These are phyloP conservation scores for Nowickia ferox DNA, from an alignment of 2,888 invertebrate genomes.

Conservation along the genomic window DNA sequence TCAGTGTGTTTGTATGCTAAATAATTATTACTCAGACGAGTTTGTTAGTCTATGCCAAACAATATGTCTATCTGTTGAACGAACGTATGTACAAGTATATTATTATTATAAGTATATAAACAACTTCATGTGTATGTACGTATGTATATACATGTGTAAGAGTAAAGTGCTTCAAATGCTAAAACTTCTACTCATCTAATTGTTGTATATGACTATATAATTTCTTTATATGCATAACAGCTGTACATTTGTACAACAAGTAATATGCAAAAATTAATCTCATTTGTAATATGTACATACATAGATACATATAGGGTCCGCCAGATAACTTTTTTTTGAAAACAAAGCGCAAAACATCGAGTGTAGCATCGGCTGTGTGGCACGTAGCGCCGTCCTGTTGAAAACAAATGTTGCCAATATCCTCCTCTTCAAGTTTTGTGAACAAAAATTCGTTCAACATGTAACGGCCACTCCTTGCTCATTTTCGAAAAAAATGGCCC, in stretches of 20 bases:
- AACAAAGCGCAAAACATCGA: no score
- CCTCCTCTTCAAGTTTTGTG: no score
- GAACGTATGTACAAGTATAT: background rate
- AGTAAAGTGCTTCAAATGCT: slow-evolving; percentile 1
- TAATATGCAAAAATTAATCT: slow-evolving; percentile 12
- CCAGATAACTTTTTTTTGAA: no score
- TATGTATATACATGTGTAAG: background rate
- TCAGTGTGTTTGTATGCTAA: slow-evolving; percentile 13
- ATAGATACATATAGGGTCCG: background rate
- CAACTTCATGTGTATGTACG: background rate
- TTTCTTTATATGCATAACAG: slow-evolving; percentile 11
- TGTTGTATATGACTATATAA: slow-evolving; percentile 37
- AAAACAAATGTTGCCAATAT: no score
- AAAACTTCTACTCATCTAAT: slow-evolving; percentile 38
- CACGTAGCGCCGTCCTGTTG: no score
- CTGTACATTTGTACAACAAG: background rate
- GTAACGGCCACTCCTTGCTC: no score
- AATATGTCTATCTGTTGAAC: background rate
- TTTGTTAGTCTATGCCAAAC: slow-evolving; percentile 14
- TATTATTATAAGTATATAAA: background rate
- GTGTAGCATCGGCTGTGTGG: no score
- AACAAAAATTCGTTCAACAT: no score
- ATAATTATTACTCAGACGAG: slow-evolving; percentile 48
- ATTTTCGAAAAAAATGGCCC: no score
- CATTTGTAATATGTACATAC: slow-evolving; percentile 12